Evolutionary conservation across 2,888 invertebrate species (phyloP), one percentile per base, ranked within the genome.

Genomic region (Eilema griseolum): DNA sequence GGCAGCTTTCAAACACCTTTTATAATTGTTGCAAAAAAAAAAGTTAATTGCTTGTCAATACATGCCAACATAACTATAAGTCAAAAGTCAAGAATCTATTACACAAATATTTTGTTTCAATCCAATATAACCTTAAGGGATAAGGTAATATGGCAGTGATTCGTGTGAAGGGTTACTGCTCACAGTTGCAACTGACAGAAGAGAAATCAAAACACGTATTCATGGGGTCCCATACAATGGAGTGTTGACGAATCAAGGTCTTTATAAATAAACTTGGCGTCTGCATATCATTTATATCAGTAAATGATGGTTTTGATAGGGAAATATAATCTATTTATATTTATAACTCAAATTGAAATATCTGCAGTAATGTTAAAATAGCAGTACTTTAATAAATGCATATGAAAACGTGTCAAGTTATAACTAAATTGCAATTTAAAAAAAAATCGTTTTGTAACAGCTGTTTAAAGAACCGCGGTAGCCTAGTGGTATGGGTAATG

Each of bases 21-120:
- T 37, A 71, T 60, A 70, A 37, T 66, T 46, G n/a, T 37, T 16
- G 31, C 74, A 78, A 75, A 76, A 5, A 77, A 76, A 82, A 80
- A 82, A 81, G 80, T 84, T 87, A 86, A 85, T 83, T 81, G 83
- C 86, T 82, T 88, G 88, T 88, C 88, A 85, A 82, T 86, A 80
- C 82, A 78, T 63, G 68, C 75, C 86, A 86, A 72, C 79, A 69
- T 69, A 76, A 78, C 79, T 76, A 75, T 78, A 76, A 79, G 78
- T 83, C 83, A 84, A 82, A 80, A 79, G 78, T 80, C 83, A 76
- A 81, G 80, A 83, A 79, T 79, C 78, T 83, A 83, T 82, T 83
- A 83, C 71, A 62, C 33, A 28, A 16, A 28, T 1, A 37, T 12
- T 12, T 3, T 10, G 2, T 0, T 20, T 31, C 71, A 3, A 0